Base-by-base conservation (phyloP, 2,797 vertebrate species). In the Trachurus trachurus region DNA sequence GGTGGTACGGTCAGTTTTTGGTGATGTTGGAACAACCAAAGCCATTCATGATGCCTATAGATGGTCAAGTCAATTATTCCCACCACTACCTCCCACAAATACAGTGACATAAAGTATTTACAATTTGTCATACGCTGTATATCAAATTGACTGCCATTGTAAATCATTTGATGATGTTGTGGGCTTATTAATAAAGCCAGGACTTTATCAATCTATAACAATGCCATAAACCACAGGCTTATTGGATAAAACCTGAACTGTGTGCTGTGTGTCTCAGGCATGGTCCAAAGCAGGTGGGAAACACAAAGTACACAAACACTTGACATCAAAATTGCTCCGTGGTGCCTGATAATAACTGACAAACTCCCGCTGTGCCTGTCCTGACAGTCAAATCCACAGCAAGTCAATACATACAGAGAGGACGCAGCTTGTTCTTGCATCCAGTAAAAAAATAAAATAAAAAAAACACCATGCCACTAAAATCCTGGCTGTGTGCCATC, bases 321-420 rank as follows among this genome's bases (percentile, higher is more conserved):
- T 76, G 66, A 75, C 61, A 74, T 60, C 44, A 21, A 56, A 79
- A 54, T 47, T 80, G 67, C 50, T 50, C 65, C 16, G 29, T 6
- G 52, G 61, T 53, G 72, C 56, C 61, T 71, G 73, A 76, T 78
- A 74, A 80, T 73, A 66, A 68, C 64, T 47, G 53, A 63, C 75
- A 52, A 34, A 22, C 67, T 47, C 66, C 59, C 40, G 8, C 19
- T 19, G 59, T 10, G 56, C 12, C 19, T 54, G 50, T 73, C 66
- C 59, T 45, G 39, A 52, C 29, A 53, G 34, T 49, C 45, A 75
- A 42, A 82, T 60, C 76, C 52, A 80, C 50, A 44, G 62, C 54
- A 40, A 82, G 64, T 74, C 66, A 85, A 79, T 68, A 63, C 21
- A 72, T 21, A 1, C 4, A 0, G 65, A 22, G 54, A 71, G 47